Evolutionary conservation across 53 echinoderm and acorn worm genomes (phyloP).

Genomic region (Henricia sp.): DNA sequence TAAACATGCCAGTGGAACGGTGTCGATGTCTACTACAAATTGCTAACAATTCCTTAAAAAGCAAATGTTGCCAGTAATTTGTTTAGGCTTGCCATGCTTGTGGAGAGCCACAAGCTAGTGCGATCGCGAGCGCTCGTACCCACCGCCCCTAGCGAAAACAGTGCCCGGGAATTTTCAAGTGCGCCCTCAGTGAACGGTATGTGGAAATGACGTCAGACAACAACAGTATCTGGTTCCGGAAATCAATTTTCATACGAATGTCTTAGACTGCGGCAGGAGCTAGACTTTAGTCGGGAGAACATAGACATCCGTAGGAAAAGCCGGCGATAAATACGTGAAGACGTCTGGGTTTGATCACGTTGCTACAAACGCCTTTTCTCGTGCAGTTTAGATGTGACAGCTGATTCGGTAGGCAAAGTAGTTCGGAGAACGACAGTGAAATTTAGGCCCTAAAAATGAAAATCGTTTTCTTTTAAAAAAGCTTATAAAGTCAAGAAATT

Average conservation of each 20-base stretch:
- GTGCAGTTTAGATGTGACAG: not conserved
- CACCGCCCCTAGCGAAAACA: too few relatives aligned
- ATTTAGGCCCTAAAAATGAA: not conserved
- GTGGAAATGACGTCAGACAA: too few relatives aligned
- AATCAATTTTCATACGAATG: not conserved
- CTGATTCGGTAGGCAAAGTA: not conserved
- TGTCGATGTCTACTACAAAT: too few relatives aligned
- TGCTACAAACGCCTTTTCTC: slow-evolving; percentile 65
- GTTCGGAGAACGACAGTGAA: not conserved
- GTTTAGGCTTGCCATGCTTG: too few relatives aligned
- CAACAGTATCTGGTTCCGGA: slow-evolving; percentile 16
- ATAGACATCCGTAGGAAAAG: not conserved
- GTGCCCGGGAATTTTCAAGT: too few relatives aligned
- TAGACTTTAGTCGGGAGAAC: not conserved
- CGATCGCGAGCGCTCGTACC: too few relatives aligned
- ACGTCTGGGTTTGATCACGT: slow-evolving; percentile 41
- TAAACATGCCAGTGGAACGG: too few relatives aligned
- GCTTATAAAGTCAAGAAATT: not conserved
- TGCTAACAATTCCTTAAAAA: too few relatives aligned
- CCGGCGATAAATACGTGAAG: not conserved
- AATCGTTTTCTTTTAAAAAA: not conserved
- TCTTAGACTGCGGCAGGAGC: not conserved
- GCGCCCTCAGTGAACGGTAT: too few relatives aligned
- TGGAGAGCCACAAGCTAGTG: too few relatives aligned
- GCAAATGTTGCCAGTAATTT: too few relatives aligned